These are phyloP conservation scores for Lagocephalus sceleratus DNA, from an alignment of 2,797 vertebrate species.

Conservation along the genomic window DNA sequence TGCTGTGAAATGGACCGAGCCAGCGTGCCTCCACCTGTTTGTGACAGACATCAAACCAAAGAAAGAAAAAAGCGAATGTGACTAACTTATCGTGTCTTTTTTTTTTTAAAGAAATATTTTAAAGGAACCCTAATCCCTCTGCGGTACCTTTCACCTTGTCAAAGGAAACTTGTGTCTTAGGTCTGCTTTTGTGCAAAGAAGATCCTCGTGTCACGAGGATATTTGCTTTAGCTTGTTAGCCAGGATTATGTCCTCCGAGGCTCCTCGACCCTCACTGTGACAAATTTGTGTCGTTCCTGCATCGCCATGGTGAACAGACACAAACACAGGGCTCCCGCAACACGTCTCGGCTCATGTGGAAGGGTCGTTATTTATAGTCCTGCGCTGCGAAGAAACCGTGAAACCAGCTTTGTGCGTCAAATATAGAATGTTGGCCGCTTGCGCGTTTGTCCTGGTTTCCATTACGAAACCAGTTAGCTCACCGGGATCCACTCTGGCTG, in stretches of 20 bases:
- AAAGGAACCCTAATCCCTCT: too few relatives aligned
- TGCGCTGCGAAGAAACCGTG: constrained; percentile 2
- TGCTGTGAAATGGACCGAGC: too few relatives aligned
- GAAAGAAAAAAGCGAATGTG: background rate
- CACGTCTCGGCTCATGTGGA: constrained; percentile 13
- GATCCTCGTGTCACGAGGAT: constrained; percentile 11
- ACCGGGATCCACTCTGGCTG: background rate
- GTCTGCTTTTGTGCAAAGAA: background rate
- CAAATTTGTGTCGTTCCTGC: background rate
- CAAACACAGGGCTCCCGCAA: constrained; percentile 3
- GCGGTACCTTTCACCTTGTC: too few relatives aligned
- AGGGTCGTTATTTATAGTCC: constrained; percentile 21
- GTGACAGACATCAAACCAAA: too few relatives aligned
- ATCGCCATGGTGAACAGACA: background rate
- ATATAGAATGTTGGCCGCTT: constrained; percentile 2
- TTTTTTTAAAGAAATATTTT: too few relatives aligned
- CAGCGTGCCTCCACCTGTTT: too few relatives aligned
- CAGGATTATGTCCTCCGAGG: background rate
- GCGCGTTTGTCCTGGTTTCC: constrained; percentile 7
- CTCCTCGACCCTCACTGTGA: background rate
- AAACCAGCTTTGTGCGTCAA: background rate
- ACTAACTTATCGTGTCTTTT: background rate
- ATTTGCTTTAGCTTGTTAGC: constrained; percentile 29
- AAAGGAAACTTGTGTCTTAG: too few relatives aligned
- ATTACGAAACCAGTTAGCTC: background rate